Conservation (phyloP, 2,888 invertebrate species). For the Gnatocerus cornutus region DNA sequence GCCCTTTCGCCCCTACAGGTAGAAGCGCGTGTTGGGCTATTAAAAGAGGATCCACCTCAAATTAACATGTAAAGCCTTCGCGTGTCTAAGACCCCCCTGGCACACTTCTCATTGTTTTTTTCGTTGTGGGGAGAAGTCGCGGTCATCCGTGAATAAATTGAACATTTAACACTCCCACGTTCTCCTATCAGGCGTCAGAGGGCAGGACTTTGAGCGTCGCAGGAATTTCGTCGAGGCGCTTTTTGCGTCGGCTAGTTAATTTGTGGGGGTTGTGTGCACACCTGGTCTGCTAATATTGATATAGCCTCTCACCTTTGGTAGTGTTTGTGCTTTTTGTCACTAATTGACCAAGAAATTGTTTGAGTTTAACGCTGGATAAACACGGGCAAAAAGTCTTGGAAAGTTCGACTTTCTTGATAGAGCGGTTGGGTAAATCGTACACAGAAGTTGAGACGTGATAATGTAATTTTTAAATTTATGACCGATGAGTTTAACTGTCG, state of each 20-base stretch:
- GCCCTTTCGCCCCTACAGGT: conserved; percentile 53
- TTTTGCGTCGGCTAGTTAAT: conserved; percentile 1
- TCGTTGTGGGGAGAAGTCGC: conserved; percentile 56
- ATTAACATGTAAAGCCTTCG: conserved; percentile 54
- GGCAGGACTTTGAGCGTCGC: conserved; percentile 45
- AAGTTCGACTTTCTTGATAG: conserved; percentile 20
- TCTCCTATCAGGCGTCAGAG: conserved; percentile 55
- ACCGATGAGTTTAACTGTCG: conserved; percentile 36
- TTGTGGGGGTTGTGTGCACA: conserved; percentile 48
- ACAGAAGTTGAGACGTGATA: conserved; percentile 17
- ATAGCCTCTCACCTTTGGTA: conserved; percentile 48
- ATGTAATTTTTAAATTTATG: conserved; percentile 36
- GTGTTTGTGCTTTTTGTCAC: conserved; percentile 50
- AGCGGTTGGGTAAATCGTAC: conserved; percentile 14
- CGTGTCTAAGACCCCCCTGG: conserved; percentile 50
- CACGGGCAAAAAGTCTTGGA: conserved; percentile 26
- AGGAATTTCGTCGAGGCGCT: neutral
- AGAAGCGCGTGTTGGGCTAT: conserved; percentile 61
- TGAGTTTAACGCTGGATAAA: conserved; percentile 25
- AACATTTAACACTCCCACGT: conserved; percentile 56
- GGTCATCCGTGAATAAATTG: conserved; percentile 55
- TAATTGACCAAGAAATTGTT: conserved; percentile 52
- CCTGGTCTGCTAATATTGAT: conserved; percentile 58
- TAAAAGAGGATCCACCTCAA: conserved; percentile 61
- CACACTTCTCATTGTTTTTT: conserved; percentile 33